Base-by-base conservation (phyloP, 2,888 invertebrate genomes). In the Agrochola lota region DNA sequence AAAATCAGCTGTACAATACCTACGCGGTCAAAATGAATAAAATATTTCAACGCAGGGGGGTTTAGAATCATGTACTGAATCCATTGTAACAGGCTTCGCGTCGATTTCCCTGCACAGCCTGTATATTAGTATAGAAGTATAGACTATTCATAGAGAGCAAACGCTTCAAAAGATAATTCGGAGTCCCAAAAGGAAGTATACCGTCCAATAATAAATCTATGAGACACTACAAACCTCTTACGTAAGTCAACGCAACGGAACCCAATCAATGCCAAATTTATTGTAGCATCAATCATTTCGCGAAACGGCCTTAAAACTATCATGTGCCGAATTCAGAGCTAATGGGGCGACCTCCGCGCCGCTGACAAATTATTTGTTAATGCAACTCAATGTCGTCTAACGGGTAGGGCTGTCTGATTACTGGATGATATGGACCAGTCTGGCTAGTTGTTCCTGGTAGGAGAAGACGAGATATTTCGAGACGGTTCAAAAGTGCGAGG, bases 311-410 rank as follows among this genome's bases (percentile, higher is more conserved):
- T 95, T 92, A 91, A 90, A 91, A 89, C 92, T 91, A 92, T 90
- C 93, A 92, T 91, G 93, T 91, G 92, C 95, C 95, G 92, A 95
- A 95, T 94, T 92, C 90, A 90, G 87, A 91, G 91, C 91, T 94
- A 94, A 93, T 94, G 91, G 84, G 74, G 76, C 89, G 92, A 92
- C 93, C 92, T 94, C 90, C 86, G 89, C 74, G 82, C 83, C 30
- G 79, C 88, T 89, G 90, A 90, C 92, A 88, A 92, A 94, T 93
- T 91, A 91, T 91, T 89, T 88, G 91, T 84, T 92, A 95, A 94
- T 94, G 92, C 91, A 91, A 77, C 89, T 94, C 95, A 95, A 95
- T 95, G 95, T 82, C 95, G 93, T 64, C 66, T 57, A 81, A 86
- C 81, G 74, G 78, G 85, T 67, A 88, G 87, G 88, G 88, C 71